Conservation (phyloP, 1,140 invertebrate genomes). For the Nylanderia fulva region DNA sequence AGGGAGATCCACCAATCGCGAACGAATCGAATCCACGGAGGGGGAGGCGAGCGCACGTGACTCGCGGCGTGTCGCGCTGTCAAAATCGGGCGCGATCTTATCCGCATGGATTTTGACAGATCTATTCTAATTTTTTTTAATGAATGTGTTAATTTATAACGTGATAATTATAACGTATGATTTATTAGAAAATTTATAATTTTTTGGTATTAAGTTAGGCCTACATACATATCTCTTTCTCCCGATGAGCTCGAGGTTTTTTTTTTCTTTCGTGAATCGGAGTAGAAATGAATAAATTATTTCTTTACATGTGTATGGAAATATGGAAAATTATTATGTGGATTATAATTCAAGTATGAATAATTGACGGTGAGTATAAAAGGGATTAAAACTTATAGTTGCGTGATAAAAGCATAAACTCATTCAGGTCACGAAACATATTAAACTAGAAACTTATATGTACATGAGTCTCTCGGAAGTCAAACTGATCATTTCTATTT, state of each 20-base stretch:
- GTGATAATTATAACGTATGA: too few species aligned
- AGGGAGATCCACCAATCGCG: constrained; percentile 61
- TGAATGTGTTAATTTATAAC: too few species aligned
- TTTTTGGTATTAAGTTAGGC: too few species aligned
- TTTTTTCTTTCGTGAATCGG: not conserved
- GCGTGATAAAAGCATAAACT: not conserved
- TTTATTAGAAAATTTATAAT: too few species aligned
- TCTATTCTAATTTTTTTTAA: too few species aligned
- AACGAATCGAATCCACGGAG: constrained; percentile 32
- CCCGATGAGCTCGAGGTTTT: not conserved
- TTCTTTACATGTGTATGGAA: not conserved
- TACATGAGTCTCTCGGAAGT: not conserved
- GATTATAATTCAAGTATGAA: constrained; percentile 20
- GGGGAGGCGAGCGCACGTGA: constrained; percentile 68
- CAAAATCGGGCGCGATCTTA: constrained; percentile 38
- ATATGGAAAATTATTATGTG: not conserved
- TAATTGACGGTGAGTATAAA: not conserved
- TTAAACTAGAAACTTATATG: not conserved
- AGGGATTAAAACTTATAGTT: not conserved
- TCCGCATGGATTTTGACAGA: not conserved
- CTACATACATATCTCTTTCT: too few species aligned
- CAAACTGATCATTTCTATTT: too few species aligned
- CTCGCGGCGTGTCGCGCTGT: constrained; percentile 67
- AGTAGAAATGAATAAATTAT: not conserved
- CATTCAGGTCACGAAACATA: constrained; percentile 13